These are phyloP conservation scores for Hypomecis atomaria DNA, from an alignment of 2,888 invertebrate species.

Conservation along the genomic window DNA sequence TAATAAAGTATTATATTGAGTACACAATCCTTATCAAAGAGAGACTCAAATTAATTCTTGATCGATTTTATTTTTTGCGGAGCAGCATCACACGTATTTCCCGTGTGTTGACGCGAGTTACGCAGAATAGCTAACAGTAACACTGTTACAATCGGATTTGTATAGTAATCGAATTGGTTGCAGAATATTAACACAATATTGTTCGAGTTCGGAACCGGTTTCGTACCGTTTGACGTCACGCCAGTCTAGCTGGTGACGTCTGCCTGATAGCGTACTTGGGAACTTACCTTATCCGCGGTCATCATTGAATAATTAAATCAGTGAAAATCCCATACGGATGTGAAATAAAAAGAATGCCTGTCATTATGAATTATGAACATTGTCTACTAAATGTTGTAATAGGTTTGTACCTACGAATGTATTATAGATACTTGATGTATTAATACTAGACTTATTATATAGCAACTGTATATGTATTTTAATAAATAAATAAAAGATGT, in stretches of 20 bases:
- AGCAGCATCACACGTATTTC: conserved; percentile 32
- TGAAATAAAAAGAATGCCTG: too few species aligned
- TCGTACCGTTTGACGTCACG: conserved; percentile 39
- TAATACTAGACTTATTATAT: too few species aligned
- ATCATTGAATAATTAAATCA: conserved; percentile 14
- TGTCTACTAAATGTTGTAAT: too few species aligned
- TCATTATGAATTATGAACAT: neutral
- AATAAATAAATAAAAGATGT: too few species aligned
- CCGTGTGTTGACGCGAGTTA: conserved; percentile 17
- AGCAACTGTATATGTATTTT: too few species aligned
- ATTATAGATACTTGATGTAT: too few species aligned
- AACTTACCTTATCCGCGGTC: conserved; percentile 41
- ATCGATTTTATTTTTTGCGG: neutral
- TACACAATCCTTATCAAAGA: too few species aligned
- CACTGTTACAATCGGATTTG: conserved; percentile 22
- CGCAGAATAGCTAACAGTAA: conserved; percentile 7
- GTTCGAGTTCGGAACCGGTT: conserved; percentile 34
- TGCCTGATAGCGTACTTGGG: conserved; percentile 28
- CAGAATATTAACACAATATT: conserved; percentile 39
- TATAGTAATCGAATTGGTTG: conserved; percentile 28
- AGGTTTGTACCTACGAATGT: too few species aligned
- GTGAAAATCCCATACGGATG: conserved; percentile 7
- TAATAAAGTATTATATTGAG: too few species aligned
- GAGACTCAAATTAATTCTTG: neutral
- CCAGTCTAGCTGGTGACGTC: conserved; percentile 5